phyloP scores from a whole-genome alignment of 2,113 vertebrate species.

The Aythya baeri region DNA sequence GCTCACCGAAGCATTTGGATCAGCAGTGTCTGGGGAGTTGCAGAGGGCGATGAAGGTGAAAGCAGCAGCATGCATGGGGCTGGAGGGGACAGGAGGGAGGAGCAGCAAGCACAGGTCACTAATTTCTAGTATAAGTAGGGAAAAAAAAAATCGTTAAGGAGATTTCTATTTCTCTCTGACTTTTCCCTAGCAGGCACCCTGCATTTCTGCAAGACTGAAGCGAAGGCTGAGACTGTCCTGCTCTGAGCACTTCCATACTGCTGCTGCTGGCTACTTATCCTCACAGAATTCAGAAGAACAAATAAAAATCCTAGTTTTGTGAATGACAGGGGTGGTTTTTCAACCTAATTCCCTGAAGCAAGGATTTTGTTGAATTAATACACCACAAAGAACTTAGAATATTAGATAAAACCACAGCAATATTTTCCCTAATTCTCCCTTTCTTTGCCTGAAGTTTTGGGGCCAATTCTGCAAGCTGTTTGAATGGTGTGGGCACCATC shows the following conservation, averaged over 20 bases:
- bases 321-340: background rate
- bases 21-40: slow-evolving; percentile 4
- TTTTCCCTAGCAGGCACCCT: background rate
- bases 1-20: slow-evolving; percentile 24
- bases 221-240: background rate
- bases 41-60: slow-evolving; percentile 47
- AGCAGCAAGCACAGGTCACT: background rate
- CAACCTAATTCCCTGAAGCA: background rate
- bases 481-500: background rate
- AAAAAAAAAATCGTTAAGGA: background rate
- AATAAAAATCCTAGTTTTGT: background rate
- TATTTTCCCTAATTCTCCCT: background rate
- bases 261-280: background rate
- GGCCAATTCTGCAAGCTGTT: background rate
- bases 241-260: background rate
- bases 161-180: background rate
- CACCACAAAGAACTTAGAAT: background rate
- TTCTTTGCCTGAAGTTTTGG: background rate
- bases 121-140: background rate
- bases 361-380: background rate
- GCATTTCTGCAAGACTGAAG: background rate
- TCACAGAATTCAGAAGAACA: background rate
- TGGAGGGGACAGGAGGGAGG: background rate
- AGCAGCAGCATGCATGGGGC: accelerated
- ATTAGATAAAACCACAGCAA: background rate